Conservation (phyloP, 2,113 vertebrate species). For the Sylvietta virens region DNA sequence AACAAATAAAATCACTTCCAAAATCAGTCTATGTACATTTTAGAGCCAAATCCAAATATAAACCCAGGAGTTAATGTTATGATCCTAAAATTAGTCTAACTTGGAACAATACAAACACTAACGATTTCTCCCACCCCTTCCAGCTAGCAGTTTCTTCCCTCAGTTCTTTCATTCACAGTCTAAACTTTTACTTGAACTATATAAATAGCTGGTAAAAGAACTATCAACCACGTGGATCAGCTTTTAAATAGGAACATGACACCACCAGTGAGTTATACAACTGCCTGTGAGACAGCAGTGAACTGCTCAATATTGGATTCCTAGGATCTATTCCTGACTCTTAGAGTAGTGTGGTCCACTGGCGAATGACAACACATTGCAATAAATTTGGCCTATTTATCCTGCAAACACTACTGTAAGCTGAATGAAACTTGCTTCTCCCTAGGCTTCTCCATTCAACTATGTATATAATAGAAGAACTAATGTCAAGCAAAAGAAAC, state of each 20-base stretch:
- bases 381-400: background rate
- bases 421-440: background rate
- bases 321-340: constrained; percentile 50
- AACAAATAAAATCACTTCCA: background rate
- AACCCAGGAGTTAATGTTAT: background rate
- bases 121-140: background rate
- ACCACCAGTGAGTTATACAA: constrained; percentile 31
- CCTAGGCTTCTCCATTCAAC: background rate
- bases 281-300: background rate
- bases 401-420: background rate
- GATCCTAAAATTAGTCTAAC: background rate
- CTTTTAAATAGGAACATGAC: constrained; percentile 52
- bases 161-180: background rate
- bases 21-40: background rate
- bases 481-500: background rate
- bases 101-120: background rate
- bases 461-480: background rate
- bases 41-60: background rate
- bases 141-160: background rate
- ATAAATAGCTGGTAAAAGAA: constrained; percentile 39
- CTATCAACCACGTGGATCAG: background rate
- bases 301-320: background rate
- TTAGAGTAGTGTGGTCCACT: background rate
- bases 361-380: background rate
- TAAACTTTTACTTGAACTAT: constrained; percentile 32